Conservation (phyloP, 2,888 invertebrate species). For the Cosmopolites sordidus region DNA sequence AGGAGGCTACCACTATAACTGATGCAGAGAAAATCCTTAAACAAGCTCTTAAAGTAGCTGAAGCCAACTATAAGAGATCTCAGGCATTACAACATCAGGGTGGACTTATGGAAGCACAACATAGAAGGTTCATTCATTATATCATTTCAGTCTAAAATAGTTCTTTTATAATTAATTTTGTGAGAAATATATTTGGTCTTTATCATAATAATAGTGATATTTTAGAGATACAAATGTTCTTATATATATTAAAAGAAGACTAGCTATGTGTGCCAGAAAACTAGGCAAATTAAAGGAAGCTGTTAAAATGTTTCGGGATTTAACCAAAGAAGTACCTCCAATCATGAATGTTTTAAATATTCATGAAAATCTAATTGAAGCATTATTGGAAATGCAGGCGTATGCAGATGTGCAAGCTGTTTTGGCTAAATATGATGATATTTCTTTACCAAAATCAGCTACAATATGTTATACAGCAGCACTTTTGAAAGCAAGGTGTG, state of each 20-base stretch:
- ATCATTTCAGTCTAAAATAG: background rate
- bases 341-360: slow-evolving; percentile 90
- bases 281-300: slow-evolving; percentile 92
- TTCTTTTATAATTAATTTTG: background rate
- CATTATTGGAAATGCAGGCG: slow-evolving; percentile 89
- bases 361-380: slow-evolving; percentile 95
- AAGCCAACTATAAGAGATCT: slow-evolving; percentile 69
- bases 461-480: slow-evolving; percentile 94
- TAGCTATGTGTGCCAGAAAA: slow-evolving; percentile 97
- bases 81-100: slow-evolving; percentile 77
- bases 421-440: slow-evolving; percentile 89
- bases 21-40: slow-evolving; percentile 82
- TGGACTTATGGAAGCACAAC: slow-evolving; percentile 65
- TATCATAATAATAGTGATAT: no score
- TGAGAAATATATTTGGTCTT: no score
- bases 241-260: slow-evolving; percentile 87
- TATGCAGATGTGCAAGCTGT: slow-evolving; percentile 95
- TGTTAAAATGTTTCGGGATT: slow-evolving; percentile 92
- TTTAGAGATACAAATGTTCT: slow-evolving; percentile 84
- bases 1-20: slow-evolving; percentile 88
- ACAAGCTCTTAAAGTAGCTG: slow-evolving; percentile 79
- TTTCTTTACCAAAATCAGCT: slow-evolving; percentile 90
- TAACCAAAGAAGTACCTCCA: slow-evolving; percentile 94
- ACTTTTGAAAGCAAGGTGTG: slow-evolving; percentile 72
- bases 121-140: slow-evolving; percentile 49